Percentiles rank a stretch among this genome's conserved stretches.
Conservation (phyloP, 2,888 invertebrate species). For the Bedellia somnulentella region DNA sequence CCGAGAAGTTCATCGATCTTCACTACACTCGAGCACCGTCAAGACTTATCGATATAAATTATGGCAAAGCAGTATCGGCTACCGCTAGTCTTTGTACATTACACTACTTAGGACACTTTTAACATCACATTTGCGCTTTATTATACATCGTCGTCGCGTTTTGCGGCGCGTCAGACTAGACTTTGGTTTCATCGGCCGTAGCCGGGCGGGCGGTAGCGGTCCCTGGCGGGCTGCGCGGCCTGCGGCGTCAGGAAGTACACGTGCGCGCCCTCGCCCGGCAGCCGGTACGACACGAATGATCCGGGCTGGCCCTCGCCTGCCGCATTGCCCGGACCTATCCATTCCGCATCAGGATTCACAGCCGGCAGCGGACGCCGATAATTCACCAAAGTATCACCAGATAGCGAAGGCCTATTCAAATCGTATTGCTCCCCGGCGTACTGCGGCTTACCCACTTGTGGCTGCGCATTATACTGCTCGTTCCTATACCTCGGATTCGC, state of each 20-base stretch:
- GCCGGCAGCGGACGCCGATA: conserved; percentile 60
- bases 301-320: conserved; percentile 50
- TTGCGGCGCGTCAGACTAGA: no score
- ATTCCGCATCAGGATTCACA: conserved; percentile 50
- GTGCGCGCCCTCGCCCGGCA: conserved; percentile 77
- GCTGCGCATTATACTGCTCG: conserved; percentile 29
- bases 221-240: conserved; percentile 28
- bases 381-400: conserved; percentile 58
- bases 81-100: conserved; percentile 46
- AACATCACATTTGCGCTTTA: conserved; percentile 61
- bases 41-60: conserved; percentile 36
- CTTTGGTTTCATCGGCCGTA: conserved; percentile 55
- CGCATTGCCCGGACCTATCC: conserved; percentile 20
- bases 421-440: conserved; percentile 43
- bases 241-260: conserved; percentile 79
- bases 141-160: conserved; percentile 38
- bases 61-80: conserved; percentile 55
- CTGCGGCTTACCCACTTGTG: conserved; percentile 32
- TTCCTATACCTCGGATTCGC: conserved; percentile 42
- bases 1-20: no score
- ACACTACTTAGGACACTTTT: conserved; percentile 56
- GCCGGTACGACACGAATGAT: conserved; percentile 71
- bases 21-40: conserved; percentile 11
- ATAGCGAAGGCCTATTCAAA: conserved; percentile 32
- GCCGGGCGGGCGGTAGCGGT: conserved; percentile 32